Evolutionary conservation across 2,888 invertebrate species (phyloP), one percentile per base, ranked within the genome.

Genomic region (Himalopsyche japonica): DNA sequence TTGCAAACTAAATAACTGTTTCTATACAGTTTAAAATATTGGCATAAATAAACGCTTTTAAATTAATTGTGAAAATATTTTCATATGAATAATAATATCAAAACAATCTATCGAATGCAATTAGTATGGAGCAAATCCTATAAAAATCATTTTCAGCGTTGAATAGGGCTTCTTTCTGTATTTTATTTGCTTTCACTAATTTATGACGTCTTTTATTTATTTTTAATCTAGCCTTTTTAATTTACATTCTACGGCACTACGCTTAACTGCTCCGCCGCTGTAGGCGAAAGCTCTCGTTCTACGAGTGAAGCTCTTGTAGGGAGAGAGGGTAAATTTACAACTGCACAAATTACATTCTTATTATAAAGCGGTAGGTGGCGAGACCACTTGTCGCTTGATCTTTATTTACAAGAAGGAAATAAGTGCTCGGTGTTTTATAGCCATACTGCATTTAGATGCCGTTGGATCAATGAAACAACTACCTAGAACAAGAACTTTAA

Each of bases 261-360:
- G 57, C 57, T 57, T 57, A 20, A 57, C 24, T 57, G 57, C 57
- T 57, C 20, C 57, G 57, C 57, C 57, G 57, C 57, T 57, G 57
- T 57, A 4, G 20, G 57, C 57, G 7, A 57, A 57, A 57, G 57
- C 57, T 57, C 57, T 57, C 57, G 57, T 0, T 57, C 57, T 57
- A 57, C 57, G 57, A 57, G 57, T 57, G 57, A 57, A 57, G n/a
- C 57, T 57, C 76, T 30, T 32, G 5, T 30, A 76, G 18, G 76
- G 43, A 76, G 76, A 43, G 10, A 37, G 37, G 43, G 30, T 27
- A 81, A 34, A 70, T 81, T 76, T 81, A 81, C 81, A 81, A 76
- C 81, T 81, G 81, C 81, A 81, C 70, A 81, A 81, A 81, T 81
- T 81, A 81, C 81, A 81, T 76, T 81, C 81, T 81, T 81, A 57